These are phyloP conservation scores for Drosophila sp. DNA, from an alignment of 1,140 invertebrate genomes.

Conservation along the genomic window DNA sequence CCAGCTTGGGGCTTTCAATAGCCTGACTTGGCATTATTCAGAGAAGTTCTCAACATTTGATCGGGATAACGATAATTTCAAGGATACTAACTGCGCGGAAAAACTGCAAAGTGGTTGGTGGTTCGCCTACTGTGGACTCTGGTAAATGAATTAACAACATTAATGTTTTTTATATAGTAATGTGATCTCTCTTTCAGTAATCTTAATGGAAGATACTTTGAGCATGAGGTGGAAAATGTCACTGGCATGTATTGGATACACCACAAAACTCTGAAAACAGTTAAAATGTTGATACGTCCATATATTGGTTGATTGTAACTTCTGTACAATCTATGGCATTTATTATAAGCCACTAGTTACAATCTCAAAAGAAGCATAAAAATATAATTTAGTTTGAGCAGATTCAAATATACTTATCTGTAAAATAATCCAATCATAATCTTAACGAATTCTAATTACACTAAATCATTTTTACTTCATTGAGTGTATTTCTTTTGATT, in stretches of 20 bases:
- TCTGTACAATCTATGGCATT: too few species aligned
- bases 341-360: too few species aligned
- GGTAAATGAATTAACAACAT: not conserved
- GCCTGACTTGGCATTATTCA: not conserved
- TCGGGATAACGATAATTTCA: constrained; percentile 1
- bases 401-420: too few species aligned
- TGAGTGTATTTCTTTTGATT: not conserved
- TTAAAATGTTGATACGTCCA: not conserved
- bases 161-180: not conserved
- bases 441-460: not conserved
- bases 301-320: too few species aligned
- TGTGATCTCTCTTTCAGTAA: not conserved
- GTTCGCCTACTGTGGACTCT: constrained; percentile 2
- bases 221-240: not conserved
- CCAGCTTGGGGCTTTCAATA: not conserved
- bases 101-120: not conserved
- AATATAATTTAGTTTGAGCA: too few species aligned
- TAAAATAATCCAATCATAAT: too few species aligned
- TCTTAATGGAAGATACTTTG: not conserved
- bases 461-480: not conserved
- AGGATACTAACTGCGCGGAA: not conserved
- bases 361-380: too few species aligned
- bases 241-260: not conserved
- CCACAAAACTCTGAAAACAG: not conserved
- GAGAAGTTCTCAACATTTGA: not conserved